Conservation (phyloP, 2,888 invertebrate genomes). For the Margaritifera margaritifera region DNA sequence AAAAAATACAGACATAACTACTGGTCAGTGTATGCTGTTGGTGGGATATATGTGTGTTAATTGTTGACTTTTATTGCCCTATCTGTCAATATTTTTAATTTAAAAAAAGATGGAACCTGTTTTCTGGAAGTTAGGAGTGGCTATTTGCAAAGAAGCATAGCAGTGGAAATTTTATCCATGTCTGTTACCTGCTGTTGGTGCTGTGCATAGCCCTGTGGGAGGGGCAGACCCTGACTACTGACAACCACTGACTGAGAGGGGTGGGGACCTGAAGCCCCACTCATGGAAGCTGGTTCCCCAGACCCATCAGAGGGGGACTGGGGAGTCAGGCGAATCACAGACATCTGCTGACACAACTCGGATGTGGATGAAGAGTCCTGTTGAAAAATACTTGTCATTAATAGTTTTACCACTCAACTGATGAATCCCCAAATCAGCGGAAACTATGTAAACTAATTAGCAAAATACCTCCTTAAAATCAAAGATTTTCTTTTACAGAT, state of each 20-base stretch:
- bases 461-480: too few relatives aligned
- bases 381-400: neutral
- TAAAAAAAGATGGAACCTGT: too few relatives aligned
- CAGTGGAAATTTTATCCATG: conserved; percentile 29
- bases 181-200: conserved; percentile 27
- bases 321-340: conserved; percentile 42
- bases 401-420: neutral
- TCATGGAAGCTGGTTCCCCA: conserved; percentile 20
- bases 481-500: neutral
- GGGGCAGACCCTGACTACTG: conserved; percentile 18
- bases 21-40: too few relatives aligned
- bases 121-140: neutral
- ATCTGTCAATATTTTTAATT: too few relatives aligned
- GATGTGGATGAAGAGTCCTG: conserved; percentile 33
- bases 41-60: too few relatives aligned
- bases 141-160: conserved; percentile 21
- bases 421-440: too few relatives aligned
- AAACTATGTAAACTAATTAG: too few relatives aligned
- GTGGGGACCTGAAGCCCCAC: conserved; percentile 20
- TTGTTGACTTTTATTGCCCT: too few relatives aligned
- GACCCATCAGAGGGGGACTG: conserved; percentile 42
- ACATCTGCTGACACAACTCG: conserved; percentile 44
- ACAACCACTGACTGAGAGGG: conserved; percentile 27
- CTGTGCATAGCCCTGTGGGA: conserved; percentile 22
- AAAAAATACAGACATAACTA: too few relatives aligned